A percentile compares a stretch with the other conserved stretches of the same genome.
These are phyloP conservation scores for Sipha maydis DNA, from an alignment of 2,888 invertebrate genomes.

Conservation along the genomic window DNA sequence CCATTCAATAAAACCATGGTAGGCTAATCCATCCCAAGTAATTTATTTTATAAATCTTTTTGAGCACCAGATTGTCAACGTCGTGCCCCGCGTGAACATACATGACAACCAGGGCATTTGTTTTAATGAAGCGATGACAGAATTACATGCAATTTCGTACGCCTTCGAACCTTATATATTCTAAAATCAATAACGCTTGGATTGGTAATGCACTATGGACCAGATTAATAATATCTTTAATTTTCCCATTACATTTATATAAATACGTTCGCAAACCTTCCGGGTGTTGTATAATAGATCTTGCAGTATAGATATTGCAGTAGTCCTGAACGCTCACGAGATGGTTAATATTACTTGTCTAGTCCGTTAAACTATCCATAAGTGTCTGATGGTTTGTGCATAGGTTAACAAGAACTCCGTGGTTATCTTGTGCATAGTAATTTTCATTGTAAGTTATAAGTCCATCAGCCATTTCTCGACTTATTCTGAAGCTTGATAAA, in stretches of 20 bases:
- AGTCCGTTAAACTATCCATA: slow-evolving; percentile 89
- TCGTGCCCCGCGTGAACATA: slow-evolving; percentile 94
- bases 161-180: not conserved
- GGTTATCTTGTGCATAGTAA: slow-evolving; percentile 77
- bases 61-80: slow-evolving; percentile 76
- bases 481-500: slow-evolving; percentile 87
- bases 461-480: slow-evolving; percentile 96
- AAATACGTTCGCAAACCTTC: slow-evolving; percentile 75
- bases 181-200: slow-evolving; percentile 89
- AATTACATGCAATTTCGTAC: too few relatives aligned
- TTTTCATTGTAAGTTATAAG: slow-evolving; percentile 86
- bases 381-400: slow-evolving; percentile 71
- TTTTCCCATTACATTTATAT: slow-evolving; percentile 77
- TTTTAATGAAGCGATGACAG: not conserved
- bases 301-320: slow-evolving; percentile 84
- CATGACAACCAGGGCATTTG: slow-evolving; percentile 88
- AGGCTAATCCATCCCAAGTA: slow-evolving; percentile 94
- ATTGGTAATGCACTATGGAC: slow-evolving; percentile 85
- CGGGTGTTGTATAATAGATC: slow-evolving; percentile 74
- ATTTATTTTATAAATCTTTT: slow-evolving; percentile 67
- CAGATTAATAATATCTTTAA: slow-evolving; percentile 75
- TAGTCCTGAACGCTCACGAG: slow-evolving; percentile 88
- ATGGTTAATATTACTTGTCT: slow-evolving; percentile 86
- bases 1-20: slow-evolving; percentile 87
- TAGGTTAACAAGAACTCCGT: slow-evolving; percentile 78